Conservation (phyloP, 2,888 invertebrate genomes). For the Archips crataeganus region DNA sequence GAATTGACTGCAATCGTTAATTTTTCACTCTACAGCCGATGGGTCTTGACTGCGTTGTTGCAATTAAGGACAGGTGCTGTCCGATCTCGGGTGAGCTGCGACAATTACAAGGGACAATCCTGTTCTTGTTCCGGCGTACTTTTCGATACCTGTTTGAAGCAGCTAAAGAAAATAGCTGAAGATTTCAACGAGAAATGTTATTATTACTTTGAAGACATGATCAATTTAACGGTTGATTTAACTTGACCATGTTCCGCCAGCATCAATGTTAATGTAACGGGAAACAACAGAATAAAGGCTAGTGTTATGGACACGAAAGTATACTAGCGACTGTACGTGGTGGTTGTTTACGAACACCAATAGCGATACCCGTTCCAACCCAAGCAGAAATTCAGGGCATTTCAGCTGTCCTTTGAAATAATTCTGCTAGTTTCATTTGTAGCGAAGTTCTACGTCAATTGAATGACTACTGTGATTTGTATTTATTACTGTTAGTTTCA, state of each 20-base stretch:
- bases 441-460: too few relatives aligned
- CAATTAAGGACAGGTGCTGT: constrained; percentile 70
- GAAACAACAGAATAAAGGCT: neutral
- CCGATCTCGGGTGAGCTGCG: constrained; percentile 48
- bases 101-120: constrained; percentile 59
- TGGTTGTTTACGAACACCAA: neutral
- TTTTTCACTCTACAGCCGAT: constrained; percentile 55
- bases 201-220: constrained; percentile 2
- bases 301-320: neutral
- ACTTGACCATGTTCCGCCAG: constrained; percentile 13
- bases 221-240: constrained; percentile 13
- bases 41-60: constrained; percentile 58
- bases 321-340: neutral
- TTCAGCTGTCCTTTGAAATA: too few relatives aligned
- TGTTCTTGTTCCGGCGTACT: constrained; percentile 49
- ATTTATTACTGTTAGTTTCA: too few relatives aligned
- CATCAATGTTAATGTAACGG: neutral
- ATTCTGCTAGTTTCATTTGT: too few relatives aligned
- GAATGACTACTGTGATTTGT: too few relatives aligned
- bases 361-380: neutral
- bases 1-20: too few relatives aligned
- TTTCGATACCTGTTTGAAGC: constrained; percentile 46
- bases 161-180: constrained; percentile 4
- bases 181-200: neutral
- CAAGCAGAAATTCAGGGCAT: too few relatives aligned